These are phyloP conservation scores for Macropus fuliginosus DNA, from an alignment of 2,797 vertebrate species.

Conservation along the genomic window DNA sequence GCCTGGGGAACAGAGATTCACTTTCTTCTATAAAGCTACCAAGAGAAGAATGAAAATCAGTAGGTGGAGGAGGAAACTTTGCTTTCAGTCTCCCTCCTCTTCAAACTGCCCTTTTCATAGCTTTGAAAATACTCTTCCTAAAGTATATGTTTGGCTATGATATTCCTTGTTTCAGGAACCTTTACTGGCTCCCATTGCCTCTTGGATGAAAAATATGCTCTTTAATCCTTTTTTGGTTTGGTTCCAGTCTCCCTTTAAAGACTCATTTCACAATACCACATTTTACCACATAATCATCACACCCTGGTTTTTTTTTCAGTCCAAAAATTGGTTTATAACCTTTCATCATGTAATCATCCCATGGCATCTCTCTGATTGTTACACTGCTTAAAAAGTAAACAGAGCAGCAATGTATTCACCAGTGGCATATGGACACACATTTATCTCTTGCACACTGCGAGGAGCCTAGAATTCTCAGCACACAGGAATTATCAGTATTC, in stretches of 20 bases:
- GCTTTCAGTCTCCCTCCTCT: background rate
- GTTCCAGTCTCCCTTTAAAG: background rate
- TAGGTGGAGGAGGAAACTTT: background rate
- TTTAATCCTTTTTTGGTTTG: background rate
- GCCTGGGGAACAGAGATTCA: background rate
- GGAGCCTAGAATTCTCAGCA: too few species aligned
- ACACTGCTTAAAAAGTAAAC: too few species aligned
- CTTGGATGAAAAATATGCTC: background rate
- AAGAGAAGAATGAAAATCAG: background rate
- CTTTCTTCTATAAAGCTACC: background rate
- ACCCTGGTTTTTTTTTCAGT: too few species aligned
- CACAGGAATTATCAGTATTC: too few species aligned
- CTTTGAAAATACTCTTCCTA: background rate
- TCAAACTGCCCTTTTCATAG: background rate
- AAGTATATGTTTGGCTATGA: background rate
- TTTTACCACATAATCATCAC: too few species aligned
- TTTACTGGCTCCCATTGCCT: background rate
- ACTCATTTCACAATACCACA: background rate
- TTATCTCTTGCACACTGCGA: too few species aligned
- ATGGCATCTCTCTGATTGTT: too few species aligned
- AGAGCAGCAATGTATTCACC: too few species aligned
- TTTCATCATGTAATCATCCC: too few species aligned
- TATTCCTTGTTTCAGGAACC: background rate
- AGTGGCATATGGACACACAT: too few species aligned
- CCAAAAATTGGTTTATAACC: too few species aligned